A percentile compares a stretch with the other conserved stretches of the same genome.
phyloP scores from a whole-genome alignment of 2,888 invertebrate species.

The Lacanobia oleracea region DNA sequence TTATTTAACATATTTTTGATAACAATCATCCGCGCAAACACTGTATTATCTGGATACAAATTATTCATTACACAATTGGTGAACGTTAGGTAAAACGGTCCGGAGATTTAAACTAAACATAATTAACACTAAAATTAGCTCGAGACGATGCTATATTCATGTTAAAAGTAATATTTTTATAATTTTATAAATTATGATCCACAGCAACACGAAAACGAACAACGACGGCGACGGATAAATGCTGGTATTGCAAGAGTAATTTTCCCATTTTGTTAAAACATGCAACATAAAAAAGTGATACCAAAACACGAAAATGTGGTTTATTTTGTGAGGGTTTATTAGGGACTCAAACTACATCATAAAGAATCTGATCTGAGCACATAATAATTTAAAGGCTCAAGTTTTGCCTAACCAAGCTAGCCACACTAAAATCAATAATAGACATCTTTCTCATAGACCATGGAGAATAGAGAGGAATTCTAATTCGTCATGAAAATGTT shows the following conservation, averaged over 20 bases:
- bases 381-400: no score
- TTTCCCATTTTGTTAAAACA: not conserved
- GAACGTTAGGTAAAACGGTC: slow-evolving; percentile 16
- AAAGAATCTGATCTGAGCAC: no score
- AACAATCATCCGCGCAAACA: slow-evolving; percentile 82
- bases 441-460: slow-evolving; percentile 22
- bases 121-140: slow-evolving; percentile 44
- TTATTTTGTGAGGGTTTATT: not conserved
- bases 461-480: no score
- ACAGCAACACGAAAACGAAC: slow-evolving; percentile 71
- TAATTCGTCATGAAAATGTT: not conserved
- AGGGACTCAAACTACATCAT: no score
- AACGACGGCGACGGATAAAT: slow-evolving; percentile 49
- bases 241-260: slow-evolving; percentile 46
- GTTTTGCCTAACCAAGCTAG: not conserved
- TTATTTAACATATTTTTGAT: slow-evolving; percentile 81
- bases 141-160: slow-evolving; percentile 48
- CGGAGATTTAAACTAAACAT: slow-evolving; percentile 45
- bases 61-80: slow-evolving; percentile 55
- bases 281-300: not conserved
- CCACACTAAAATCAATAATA: not conserved
- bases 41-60: slow-evolving; percentile 70
- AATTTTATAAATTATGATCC: slow-evolving; percentile 62
- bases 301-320: not conserved
- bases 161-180: slow-evolving; percentile 55